A percentile compares a stretch with the other conserved stretches of the same genome.
These are phyloP conservation scores for Silurus asotus DNA, from an alignment of 2,113 vertebrate genomes.

Conservation along the genomic window DNA sequence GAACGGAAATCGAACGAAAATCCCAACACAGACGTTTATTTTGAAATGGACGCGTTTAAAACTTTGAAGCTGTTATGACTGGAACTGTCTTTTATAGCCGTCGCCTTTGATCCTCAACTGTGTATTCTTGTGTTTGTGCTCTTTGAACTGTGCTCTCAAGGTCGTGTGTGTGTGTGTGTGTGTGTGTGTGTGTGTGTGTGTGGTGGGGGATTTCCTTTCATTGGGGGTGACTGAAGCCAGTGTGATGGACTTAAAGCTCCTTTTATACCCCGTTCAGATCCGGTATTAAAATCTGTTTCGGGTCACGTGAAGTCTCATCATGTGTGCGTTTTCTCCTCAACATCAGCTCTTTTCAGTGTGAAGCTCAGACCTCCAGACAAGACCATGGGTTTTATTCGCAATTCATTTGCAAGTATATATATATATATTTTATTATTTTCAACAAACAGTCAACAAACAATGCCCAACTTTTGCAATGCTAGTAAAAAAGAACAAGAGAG, in stretches of 20 bases:
- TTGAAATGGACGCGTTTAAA: background rate
- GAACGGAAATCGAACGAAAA: background rate
- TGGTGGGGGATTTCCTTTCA: slow-evolving; percentile 39
- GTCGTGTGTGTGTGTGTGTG: slow-evolving; percentile 55
- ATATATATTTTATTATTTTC: too few species aligned
- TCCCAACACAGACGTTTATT: background rate
- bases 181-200: slow-evolving; percentile 4
- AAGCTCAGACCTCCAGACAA: background rate
- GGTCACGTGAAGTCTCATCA: background rate
- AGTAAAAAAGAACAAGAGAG: too few species aligned
- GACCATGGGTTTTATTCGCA: too few species aligned
- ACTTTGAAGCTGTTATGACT: slow-evolving; percentile 12
- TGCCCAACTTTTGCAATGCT: too few species aligned
- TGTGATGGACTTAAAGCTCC: slow-evolving; percentile 51
- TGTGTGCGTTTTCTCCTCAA: background rate
- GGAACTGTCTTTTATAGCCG: slow-evolving; percentile 30
- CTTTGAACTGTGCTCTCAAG: slow-evolving; percentile 61
- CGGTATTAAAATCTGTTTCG: slow-evolving; percentile 39
- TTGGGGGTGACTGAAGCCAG: slow-evolving; percentile 44
- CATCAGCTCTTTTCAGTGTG: background rate
- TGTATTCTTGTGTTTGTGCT: slow-evolving; percentile 40
- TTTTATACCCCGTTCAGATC: background rate
- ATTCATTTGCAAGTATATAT: too few species aligned
- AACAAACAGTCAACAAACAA: too few species aligned
- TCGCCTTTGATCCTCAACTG: slow-evolving; percentile 59